Evolutionary conservation across 2,797 vertebrate species (phyloP).

Genomic region (Iguana delicatissima): DNA sequence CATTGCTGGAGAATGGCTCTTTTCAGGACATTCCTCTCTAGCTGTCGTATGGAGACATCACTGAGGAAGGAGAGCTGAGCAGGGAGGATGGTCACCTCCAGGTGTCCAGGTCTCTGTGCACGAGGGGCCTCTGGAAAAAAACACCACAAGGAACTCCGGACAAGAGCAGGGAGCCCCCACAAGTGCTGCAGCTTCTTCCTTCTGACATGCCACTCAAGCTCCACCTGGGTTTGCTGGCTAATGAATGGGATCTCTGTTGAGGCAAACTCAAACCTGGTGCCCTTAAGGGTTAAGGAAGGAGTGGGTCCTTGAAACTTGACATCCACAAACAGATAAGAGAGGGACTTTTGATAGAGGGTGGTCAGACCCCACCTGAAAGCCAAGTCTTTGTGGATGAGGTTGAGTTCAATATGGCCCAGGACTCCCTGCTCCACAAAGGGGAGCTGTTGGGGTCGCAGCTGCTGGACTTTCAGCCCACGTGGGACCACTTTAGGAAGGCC

Average conservation of each 20-base stretch:
- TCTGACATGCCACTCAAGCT: slow-evolving; percentile 20
- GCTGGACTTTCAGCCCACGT: not conserved
- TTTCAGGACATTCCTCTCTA: slow-evolving; percentile 63
- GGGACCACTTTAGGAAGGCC: not conserved
- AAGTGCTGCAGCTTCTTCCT: slow-evolving; percentile 7
- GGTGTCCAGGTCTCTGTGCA: not conserved
- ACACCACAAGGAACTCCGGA: not conserved
- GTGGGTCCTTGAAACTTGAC: not conserved
- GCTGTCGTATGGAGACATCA: not conserved
- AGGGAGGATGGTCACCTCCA: not conserved
- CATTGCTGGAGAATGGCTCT: slow-evolving; percentile 63
- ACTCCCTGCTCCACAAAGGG: not conserved
- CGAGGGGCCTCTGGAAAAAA: not conserved
- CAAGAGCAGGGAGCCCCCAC: not conserved
- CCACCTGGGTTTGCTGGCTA: not conserved
- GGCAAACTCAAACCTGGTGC: not conserved
- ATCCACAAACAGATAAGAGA: not conserved
- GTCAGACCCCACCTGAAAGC: not conserved
- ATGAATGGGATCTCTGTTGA: not conserved
- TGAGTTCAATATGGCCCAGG: not conserved
- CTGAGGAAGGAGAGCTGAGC: not conserved
- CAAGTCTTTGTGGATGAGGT: slow-evolving; percentile 15
- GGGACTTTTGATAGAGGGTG: not conserved
- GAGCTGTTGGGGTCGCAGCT: not conserved
- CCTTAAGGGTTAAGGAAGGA: too few species aligned